phyloP scores from a whole-genome alignment of 2,888 invertebrate genomes.

The Cryptocephalus primarius region DNA sequence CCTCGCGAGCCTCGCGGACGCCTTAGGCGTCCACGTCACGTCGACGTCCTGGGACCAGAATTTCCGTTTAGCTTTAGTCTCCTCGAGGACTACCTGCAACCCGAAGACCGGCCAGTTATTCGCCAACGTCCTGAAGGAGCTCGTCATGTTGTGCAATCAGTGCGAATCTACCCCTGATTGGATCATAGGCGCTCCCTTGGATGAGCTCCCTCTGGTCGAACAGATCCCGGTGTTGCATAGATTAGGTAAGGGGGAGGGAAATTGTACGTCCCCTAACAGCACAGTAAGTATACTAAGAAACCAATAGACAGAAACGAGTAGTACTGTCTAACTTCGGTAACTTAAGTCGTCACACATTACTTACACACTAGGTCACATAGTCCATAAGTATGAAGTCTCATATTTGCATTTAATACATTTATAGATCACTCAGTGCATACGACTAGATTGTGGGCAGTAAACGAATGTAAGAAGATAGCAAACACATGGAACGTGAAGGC shows the following conservation, averaged over 20 bases:
- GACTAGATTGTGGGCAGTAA: constrained; percentile 64
- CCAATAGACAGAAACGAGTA: no score
- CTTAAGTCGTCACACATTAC: no score
- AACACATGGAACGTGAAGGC: constrained; percentile 65
- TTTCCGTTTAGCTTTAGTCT: constrained; percentile 43
- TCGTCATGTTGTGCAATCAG: constrained; percentile 62
- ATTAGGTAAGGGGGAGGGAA: constrained; percentile 39
- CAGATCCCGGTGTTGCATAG: constrained; percentile 71
- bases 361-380: no score
- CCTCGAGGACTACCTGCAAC: constrained; percentile 33
- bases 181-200: constrained; percentile 60
- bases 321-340: no score
- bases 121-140: constrained; percentile 53
- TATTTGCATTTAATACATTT: constrained; percentile 7
- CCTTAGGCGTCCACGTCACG: constrained; percentile 65
- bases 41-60: constrained; percentile 73
- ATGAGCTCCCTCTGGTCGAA: constrained; percentile 67
- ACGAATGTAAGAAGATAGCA: constrained; percentile 59
- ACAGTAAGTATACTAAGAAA: no score
- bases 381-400: no score
- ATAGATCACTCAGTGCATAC: constrained; percentile 71
- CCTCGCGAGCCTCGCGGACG: constrained; percentile 63
- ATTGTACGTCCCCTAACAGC: neutral
- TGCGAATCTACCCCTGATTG: constrained; percentile 64
- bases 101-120: constrained; percentile 39